phyloP scores from a whole-genome alignment of 2,888 invertebrate species.

The Cantharis nigra region DNA sequence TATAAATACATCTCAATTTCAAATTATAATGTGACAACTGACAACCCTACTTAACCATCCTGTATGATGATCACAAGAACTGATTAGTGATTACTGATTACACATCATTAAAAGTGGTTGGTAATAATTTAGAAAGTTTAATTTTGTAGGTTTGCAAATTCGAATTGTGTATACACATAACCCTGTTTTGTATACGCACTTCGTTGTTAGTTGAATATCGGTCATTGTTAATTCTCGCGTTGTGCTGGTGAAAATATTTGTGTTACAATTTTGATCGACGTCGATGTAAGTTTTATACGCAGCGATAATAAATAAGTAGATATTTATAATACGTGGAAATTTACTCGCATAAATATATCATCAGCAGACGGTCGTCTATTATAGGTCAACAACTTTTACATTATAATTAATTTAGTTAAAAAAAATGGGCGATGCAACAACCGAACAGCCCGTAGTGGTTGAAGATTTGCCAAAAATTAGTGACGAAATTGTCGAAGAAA shows the following conservation, averaged over 20 bases:
- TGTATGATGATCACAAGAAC: neutral
- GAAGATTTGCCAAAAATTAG: neutral
- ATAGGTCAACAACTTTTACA: neutral
- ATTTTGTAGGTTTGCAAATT: neutral
- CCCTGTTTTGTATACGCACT: neutral
- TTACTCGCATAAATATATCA: neutral
- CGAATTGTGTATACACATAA: neutral
- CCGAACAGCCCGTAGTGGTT: neutral
- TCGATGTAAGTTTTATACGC: neutral
- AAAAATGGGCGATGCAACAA: neutral
- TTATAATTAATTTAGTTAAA: neutral
- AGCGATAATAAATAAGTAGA: neutral
- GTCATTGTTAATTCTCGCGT: neutral
- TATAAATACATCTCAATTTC: neutral
- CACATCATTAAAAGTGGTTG: neutral
- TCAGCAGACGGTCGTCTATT: neutral
- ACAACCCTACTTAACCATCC: neutral
- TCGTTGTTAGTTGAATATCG: neutral
- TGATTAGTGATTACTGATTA: no score
- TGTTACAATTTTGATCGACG: neutral
- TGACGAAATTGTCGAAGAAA: neutral
- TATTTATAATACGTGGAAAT: neutral
- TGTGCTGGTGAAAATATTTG: neutral
- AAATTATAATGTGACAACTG: neutral
- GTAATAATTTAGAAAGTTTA: neutral